Percentiles rank a stretch among this genome's conserved stretches.
phyloP scores from a whole-genome alignment of 2,888 invertebrate genomes.

The Meliscaeva auricollis region DNA sequence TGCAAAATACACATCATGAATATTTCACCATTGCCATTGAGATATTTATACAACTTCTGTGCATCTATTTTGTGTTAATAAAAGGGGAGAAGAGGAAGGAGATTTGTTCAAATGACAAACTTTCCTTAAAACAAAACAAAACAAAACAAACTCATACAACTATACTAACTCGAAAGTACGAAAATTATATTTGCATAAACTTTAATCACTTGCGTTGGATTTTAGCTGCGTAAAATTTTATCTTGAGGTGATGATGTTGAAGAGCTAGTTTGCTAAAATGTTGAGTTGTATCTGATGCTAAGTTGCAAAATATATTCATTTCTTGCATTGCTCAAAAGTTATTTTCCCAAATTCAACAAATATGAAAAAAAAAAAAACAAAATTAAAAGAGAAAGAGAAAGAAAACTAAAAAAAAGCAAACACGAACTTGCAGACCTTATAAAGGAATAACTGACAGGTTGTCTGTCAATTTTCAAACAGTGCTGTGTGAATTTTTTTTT shows the following conservation, averaged over 20 bases:
- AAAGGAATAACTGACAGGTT: conserved; percentile 64
- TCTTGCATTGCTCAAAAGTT: conserved; percentile 56
- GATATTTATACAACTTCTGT: conserved; percentile 32
- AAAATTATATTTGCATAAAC: conserved; percentile 75
- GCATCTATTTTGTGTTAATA: conserved; percentile 28
- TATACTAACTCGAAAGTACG: conserved; percentile 43
- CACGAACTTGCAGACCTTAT: conserved; percentile 19
- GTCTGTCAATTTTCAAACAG: conserved; percentile 18
- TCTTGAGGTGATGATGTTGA: conserved; percentile 16
- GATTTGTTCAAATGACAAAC: conserved; percentile 56
- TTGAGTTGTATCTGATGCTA: conserved; percentile 39
- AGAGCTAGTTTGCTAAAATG: conserved; percentile 14
- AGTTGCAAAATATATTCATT: conserved; percentile 8
- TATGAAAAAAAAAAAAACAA: too few species aligned
- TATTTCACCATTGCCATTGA: conserved; percentile 17
- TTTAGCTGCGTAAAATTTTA: conserved; percentile 40
- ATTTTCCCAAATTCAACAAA: conserved; percentile 39
- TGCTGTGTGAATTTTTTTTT: not conserved
- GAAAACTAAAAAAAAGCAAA: not conserved
- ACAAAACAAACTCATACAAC: conserved; percentile 27
- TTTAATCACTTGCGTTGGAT: conserved; percentile 72
- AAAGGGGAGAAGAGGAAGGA: not conserved
- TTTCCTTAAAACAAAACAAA: conserved; percentile 54
- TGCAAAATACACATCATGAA: conserved; percentile 1
- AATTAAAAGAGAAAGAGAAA: not conserved